These are phyloP conservation scores for Rhynchopsitta pachyrhyncha DNA, from an alignment of 2,113 vertebrate species.

Conservation along the genomic window DNA sequence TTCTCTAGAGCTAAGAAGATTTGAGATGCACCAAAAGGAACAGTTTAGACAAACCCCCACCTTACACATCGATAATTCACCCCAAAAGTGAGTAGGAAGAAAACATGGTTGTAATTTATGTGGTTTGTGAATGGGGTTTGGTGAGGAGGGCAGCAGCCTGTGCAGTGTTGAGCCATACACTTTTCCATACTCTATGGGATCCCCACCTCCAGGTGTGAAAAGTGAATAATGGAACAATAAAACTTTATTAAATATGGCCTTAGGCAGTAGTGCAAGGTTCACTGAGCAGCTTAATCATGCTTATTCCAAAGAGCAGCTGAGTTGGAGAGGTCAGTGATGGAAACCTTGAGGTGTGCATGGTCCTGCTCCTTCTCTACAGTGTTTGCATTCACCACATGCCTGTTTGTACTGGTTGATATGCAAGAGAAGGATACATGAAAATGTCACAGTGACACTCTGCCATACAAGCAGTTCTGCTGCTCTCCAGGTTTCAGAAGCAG, in stretches of 20 bases:
- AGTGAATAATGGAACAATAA: neutral
- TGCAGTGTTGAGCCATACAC: neutral
- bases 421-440: neutral
- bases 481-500: neutral
- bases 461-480: too few relatives aligned
- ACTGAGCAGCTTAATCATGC: neutral
- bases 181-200: neutral
- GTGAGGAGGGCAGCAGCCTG: neutral
- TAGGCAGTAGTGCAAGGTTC: neutral
- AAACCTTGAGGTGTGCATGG: accelerated
- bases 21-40: neutral
- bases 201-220: neutral
- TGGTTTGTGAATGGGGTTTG: neutral
- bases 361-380: neutral
- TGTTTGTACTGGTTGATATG: neutral
- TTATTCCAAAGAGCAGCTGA: neutral
- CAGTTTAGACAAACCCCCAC: neutral
- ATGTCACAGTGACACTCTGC: neutral
- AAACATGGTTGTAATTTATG: neutral
- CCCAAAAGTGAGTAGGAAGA: neutral
- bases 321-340: accelerated
- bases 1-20: neutral
- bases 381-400: neutral
- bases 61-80: neutral
- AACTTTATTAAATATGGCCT: neutral